phyloP scores from a whole-genome alignment of 2,888 invertebrate genomes.

The Erynnis tages region DNA sequence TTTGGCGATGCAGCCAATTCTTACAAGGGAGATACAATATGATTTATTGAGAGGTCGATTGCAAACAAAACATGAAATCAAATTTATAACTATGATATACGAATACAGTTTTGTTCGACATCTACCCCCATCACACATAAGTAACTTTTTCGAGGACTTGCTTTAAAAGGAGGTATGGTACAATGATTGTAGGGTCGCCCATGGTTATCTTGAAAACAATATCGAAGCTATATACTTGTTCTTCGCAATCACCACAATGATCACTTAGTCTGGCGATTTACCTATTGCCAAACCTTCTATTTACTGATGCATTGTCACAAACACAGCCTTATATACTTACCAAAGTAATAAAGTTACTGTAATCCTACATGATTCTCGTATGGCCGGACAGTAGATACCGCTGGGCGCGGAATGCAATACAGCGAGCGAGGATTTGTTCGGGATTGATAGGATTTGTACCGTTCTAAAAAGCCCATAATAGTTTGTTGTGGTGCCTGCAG shows the following conservation, averaged over 20 bases:
- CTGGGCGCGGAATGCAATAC: conserved; percentile 42
- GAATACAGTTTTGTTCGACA: too few relatives aligned
- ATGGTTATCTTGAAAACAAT: too few relatives aligned
- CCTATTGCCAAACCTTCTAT: too few relatives aligned
- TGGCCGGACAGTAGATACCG: conserved; percentile 41
- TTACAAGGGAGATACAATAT: background rate
- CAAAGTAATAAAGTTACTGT: conserved; percentile 54
- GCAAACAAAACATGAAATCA: background rate
- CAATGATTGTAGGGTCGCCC: too few relatives aligned
- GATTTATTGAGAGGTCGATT: conserved; percentile 19
- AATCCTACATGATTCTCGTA: conserved; percentile 54
- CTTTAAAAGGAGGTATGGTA: too few relatives aligned
- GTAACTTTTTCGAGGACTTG: too few relatives aligned
- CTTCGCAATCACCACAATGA: too few relatives aligned
- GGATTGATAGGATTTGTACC: conserved; percentile 3
- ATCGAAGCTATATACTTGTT: too few relatives aligned
- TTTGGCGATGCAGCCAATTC: conserved; percentile 11
- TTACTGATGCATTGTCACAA: too few relatives aligned
- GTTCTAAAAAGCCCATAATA: background rate
- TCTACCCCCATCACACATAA: too few relatives aligned
- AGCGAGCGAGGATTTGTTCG: conserved; percentile 7
- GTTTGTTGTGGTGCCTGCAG: background rate
- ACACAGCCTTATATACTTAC: too few relatives aligned
- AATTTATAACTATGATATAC: background rate
- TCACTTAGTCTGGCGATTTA: too few relatives aligned